phyloP scores from a whole-genome alignment of 1,140 invertebrate species.

The Stenopsyche tienmushanensis region DNA sequence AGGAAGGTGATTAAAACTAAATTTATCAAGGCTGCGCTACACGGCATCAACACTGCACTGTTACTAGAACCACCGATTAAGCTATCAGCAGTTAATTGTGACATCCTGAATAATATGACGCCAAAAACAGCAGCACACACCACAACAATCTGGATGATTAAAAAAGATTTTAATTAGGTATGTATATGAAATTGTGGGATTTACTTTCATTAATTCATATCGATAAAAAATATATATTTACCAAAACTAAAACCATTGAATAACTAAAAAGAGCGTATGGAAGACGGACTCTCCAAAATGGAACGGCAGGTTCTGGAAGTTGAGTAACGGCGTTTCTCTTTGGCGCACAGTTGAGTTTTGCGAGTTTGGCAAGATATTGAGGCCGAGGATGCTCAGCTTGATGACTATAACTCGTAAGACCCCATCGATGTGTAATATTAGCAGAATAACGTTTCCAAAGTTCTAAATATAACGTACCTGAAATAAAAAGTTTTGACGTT shows the following conservation, averaged over 20 bases:
- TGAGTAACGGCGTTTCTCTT: slow-evolving; percentile 36
- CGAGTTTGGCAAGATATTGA: slow-evolving; percentile 37
- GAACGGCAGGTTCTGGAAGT: slow-evolving; percentile 34
- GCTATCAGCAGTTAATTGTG: slow-evolving; percentile 35
- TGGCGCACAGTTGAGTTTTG: slow-evolving; percentile 20
- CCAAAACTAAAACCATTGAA: slow-evolving; percentile 33
- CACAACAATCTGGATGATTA: slow-evolving; percentile 29
- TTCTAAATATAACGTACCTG: slow-evolving; percentile 84
- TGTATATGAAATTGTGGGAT: background rate
- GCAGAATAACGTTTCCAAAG: slow-evolving; percentile 93
- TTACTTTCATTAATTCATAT: no score
- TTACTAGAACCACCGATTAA: slow-evolving; percentile 29
- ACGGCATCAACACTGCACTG: slow-evolving; percentile 32
- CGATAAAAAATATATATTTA: slow-evolving; percentile 16
- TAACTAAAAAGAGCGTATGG: slow-evolving; percentile 37
- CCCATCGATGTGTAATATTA: slow-evolving; percentile 89
- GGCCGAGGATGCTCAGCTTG: slow-evolving; percentile 87
- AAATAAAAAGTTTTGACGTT: slow-evolving; percentile 35
- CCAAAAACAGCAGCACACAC: slow-evolving; percentile 33
- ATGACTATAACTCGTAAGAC: slow-evolving; percentile 82
- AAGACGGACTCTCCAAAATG: slow-evolving; percentile 36
- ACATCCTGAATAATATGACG: slow-evolving; percentile 37
- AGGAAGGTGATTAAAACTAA: slow-evolving; percentile 35
- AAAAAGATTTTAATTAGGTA: slow-evolving; percentile 5
- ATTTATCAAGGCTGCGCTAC: slow-evolving; percentile 35